Evolutionary conservation across 2,888 invertebrate species (phyloP), one percentile per base, ranked within the genome.

Genomic region (Cryptops parisi): DNA sequence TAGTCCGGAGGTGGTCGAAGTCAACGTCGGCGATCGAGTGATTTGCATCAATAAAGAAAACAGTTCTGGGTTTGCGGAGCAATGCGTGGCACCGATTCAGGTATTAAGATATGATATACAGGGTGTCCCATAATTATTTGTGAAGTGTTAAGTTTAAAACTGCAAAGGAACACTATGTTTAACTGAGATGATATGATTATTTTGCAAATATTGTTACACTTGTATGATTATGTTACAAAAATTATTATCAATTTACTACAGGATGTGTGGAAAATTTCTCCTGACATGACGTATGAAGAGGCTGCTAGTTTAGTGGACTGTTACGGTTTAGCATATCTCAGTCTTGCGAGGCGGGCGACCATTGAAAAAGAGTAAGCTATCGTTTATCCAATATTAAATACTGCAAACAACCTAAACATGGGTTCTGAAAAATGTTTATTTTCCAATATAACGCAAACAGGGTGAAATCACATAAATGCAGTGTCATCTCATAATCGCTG

Each of bases 241-340:
- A n/a, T n/a, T n/a, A n/a, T n/a, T n/a, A n/a, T n/a, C n/a, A 44
- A 26, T 49, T 68, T n/a, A 61, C 65, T 60, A 61, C 62, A 77
- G 72, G 78, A 79, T 69, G 68, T 77, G 24, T 79, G 77, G 75
- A 70, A 70, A 56, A 63, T 78, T 54, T 76, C 78, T 21, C 66
- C 72, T 26, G 68, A 71, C n/a, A 64, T 78, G 3, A 70, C 71
- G 48, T 71, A 71, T 57, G 68, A 73, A 51, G 72, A 73, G 55
- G 79, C 78, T 2, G 78, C 78, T 2, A 74, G 77, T 19, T 62
- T 80, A 45, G 64, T 76, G 2, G 76, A 77, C 59, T 75, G 77
- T 38, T 81, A 82, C 64, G 73, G 78, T 15, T 77, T 77, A 27
- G 80, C 81, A n/a, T 66, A 79, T 44, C 68, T 80, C 59, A 78